A percentile compares a stretch with the other conserved stretches of the same genome.
Conservation (phyloP, 1,140 invertebrate species). For the Cyphomyrmex costatus region DNA sequence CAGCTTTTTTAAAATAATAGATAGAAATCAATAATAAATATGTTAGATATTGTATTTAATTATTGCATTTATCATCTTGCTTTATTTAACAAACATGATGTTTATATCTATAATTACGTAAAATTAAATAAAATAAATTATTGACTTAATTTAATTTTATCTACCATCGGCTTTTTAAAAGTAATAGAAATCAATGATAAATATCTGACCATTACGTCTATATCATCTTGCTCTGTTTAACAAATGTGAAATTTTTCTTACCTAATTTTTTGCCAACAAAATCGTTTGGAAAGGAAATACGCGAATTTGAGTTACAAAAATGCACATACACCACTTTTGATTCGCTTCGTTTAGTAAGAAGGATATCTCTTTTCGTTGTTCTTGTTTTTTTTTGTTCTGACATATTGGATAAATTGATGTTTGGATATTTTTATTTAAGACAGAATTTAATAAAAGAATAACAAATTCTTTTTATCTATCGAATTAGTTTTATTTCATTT, state of each 20-base stretch:
- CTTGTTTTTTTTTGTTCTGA: background rate
- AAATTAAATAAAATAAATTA: background rate
- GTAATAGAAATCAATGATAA: background rate
- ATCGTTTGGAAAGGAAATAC: background rate
- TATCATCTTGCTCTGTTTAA: slow-evolving; percentile 18
- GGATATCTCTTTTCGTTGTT: background rate
- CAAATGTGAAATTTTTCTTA: slow-evolving; percentile 36
- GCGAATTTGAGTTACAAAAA: background rate
- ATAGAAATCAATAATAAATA: background rate
- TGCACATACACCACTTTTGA: background rate
- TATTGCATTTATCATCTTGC: background rate
- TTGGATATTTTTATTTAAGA: background rate
- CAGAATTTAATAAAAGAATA: background rate
- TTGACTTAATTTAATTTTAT: background rate
- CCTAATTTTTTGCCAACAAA: slow-evolving; percentile 32
- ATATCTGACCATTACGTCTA: background rate
- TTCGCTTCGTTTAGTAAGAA: slow-evolving; percentile 20
- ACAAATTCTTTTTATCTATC: background rate
- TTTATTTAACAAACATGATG: slow-evolving; percentile 29
- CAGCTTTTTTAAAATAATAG: background rate
- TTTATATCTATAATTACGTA: background rate
- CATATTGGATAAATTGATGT: background rate
- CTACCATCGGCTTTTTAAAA: background rate
- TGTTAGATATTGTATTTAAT: background rate
- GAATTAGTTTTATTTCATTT: background rate